Conservation (phyloP, 2,888 invertebrate species). For the Globia sparganii region DNA sequence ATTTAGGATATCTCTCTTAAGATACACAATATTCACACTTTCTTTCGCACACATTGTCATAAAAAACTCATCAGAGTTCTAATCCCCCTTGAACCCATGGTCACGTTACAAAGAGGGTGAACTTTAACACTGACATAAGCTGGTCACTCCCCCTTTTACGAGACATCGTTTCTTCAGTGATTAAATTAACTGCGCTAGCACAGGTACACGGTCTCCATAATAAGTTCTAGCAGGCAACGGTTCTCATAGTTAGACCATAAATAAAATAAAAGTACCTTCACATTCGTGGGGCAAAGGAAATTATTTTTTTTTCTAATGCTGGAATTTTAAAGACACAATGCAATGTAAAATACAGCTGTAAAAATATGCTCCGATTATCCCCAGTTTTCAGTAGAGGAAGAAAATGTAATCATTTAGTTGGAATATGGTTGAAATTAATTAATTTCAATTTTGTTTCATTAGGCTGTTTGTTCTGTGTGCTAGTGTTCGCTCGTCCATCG, state of each 20-base stretch:
- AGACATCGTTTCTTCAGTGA: slow-evolving; percentile 61
- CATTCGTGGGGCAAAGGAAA: not conserved
- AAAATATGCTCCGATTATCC: slow-evolving; percentile 1
- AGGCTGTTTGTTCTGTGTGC: slow-evolving; percentile 10
- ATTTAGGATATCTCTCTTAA: not conserved
- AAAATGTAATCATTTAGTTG: slow-evolving; percentile 28
- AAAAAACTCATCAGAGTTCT: not conserved
- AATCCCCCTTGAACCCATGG: not conserved
- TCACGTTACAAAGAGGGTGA: slow-evolving; percentile 30
- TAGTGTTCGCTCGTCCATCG: not conserved
- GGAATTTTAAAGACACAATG: slow-evolving; percentile 6
- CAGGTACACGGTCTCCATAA: slow-evolving; percentile 43
- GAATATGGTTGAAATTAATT: slow-evolving; percentile 35
- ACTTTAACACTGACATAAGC: slow-evolving; percentile 44
- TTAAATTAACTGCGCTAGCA: slow-evolving; percentile 65
- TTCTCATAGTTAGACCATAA: slow-evolving; percentile 15
- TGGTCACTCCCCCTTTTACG: slow-evolving; percentile 69
- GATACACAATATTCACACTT: not conserved
- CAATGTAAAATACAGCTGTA: not conserved
- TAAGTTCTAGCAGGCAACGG: slow-evolving; percentile 52
- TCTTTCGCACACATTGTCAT: not conserved
- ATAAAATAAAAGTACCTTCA: slow-evolving; percentile 14
- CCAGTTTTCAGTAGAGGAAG: slow-evolving; percentile 9
- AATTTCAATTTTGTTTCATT: slow-evolving; percentile 10
- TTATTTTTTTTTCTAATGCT: not conserved